phyloP scores from a whole-genome alignment of 2,797 vertebrate genomes.

The Vespertilio murinus region DNA sequence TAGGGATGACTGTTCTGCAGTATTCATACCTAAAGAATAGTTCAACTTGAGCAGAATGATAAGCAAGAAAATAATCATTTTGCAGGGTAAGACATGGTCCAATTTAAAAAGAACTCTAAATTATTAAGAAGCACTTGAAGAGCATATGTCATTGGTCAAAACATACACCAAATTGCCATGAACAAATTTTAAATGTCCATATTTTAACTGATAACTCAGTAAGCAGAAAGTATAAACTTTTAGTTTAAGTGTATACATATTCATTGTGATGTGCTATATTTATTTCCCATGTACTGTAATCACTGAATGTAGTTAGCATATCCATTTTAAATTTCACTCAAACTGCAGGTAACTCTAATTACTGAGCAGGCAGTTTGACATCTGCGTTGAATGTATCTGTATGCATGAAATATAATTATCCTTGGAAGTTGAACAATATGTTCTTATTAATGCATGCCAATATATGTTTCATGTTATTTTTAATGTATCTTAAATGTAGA shows the following conservation, averaged over 20 bases:
- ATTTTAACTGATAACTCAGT: conserved; percentile 62
- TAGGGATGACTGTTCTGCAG: conserved; percentile 15
- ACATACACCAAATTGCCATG: conserved; percentile 49
- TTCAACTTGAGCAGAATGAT: conserved; percentile 39
- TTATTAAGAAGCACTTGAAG: conserved; percentile 67
- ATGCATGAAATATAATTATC: conserved; percentile 77
- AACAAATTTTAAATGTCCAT: conserved; percentile 61
- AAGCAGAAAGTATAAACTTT: conserved; percentile 65
- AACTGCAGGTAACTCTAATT: conserved; percentile 77
- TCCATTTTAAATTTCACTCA: conserved; percentile 73
- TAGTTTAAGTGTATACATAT: conserved; percentile 21
- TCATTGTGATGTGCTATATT: conserved; percentile 41
- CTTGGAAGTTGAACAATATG: conserved; percentile 60
- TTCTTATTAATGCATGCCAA: conserved; percentile 80
- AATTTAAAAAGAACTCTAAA: conserved; percentile 67
- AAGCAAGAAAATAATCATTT: conserved; percentile 50
- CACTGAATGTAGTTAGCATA: conserved; percentile 51
- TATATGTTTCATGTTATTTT: conserved; percentile 60
- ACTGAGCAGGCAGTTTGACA: conserved; percentile 74
- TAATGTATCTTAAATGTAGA: conserved; percentile 14
- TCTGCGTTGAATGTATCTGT: conserved; percentile 68
- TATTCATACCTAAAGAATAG: conserved; percentile 29
- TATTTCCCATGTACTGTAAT: conserved; percentile 46
- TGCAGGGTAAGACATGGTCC: conserved; percentile 52
- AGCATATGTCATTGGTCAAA: conserved; percentile 53